Percentiles rank a stretch among this genome's conserved stretches.
Conservation (phyloP, 2,888 invertebrate species). For the Syritta pipiens region DNA sequence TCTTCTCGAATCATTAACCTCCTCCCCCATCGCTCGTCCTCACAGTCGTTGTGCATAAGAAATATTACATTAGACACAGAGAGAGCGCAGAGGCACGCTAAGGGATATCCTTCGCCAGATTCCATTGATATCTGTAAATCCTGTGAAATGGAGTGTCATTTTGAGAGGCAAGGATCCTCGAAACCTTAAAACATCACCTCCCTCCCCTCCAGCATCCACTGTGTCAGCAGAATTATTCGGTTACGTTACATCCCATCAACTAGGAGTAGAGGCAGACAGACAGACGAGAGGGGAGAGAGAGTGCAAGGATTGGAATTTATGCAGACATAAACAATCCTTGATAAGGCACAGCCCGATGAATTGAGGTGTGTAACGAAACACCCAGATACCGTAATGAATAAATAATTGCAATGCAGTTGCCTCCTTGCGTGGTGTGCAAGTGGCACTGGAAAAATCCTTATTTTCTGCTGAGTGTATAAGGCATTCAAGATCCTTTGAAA, state of each 20-base stretch:
- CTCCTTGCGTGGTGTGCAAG: too few relatives aligned
- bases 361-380: conserved; percentile 54
- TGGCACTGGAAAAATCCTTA: too few relatives aligned
- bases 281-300: too few relatives aligned
- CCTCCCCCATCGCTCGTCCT: background rate
- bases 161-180: conserved; percentile 45
- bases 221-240: conserved; percentile 51
- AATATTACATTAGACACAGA: conserved; percentile 19
- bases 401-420: conserved; percentile 46
- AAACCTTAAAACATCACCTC: conserved; percentile 4
- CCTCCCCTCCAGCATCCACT: background rate
- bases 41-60: background rate
- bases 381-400: conserved; percentile 55
- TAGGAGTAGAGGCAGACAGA: background rate
- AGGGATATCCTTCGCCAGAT: conserved; percentile 20
- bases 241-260: conserved; percentile 23
- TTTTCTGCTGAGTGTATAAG: too few relatives aligned
- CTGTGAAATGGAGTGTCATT: conserved; percentile 62
- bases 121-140: conserved; percentile 59
- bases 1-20: conserved; percentile 22
- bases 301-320: too few relatives aligned
- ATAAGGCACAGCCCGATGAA: conserved; percentile 49
- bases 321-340: conserved; percentile 60
- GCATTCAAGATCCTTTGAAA: too few relatives aligned
- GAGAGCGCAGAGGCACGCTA: background rate